Base-by-base conservation (phyloP, 2,113 vertebrate genomes). In the Cephalopholis sonnerati region DNA sequence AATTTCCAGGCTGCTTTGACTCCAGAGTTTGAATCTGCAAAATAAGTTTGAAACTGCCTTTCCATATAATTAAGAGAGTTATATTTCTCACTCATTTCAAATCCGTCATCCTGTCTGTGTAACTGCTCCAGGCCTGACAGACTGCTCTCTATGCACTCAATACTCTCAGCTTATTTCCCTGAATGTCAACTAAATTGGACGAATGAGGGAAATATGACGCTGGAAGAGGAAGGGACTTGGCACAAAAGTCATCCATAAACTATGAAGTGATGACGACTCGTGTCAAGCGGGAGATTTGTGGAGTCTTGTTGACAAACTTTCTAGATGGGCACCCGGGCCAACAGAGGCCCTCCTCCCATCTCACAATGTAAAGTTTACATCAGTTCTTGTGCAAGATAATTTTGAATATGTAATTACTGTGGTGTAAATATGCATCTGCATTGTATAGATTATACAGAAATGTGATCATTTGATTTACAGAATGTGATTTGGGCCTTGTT, bases 141-240 rank as follows among this genome's bases (percentile, higher is more conserved):
- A 92, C 87, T 91, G 93, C 88, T 95, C 93, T 93, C 94, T 97
- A 96, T 91, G 89, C 90, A 85, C 73, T 78, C 87, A 76, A 67
- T 95, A 94, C 84, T 91, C 89, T 93, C 91, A 89, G 95, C 94
- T 95, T 95, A 96, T 96, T 96, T 96, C 92, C 90, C 92, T 85
- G 90, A 95, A 95, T 97, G 96, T 97, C 96, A 95, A 93, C 87
- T 91, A 81, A 93, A 86, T 88, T 92, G 85, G 84, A 91, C 87
- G 79, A 88, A 94, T 69, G 80, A 82, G 77, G 87, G 81, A 65
- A 79, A 77, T 81, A 18, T 63, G 62, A 59, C 1, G 48, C 70
- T 18, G 77, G 36, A 74, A 70, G 54, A 64, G 73, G 73, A 76
- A 57, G 48, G 48, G 58, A 74, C 66, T 73, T 80, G 70, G 86